phyloP scores from a whole-genome alignment of 2,888 invertebrate species.

The Trichopria drosophilae region DNA sequence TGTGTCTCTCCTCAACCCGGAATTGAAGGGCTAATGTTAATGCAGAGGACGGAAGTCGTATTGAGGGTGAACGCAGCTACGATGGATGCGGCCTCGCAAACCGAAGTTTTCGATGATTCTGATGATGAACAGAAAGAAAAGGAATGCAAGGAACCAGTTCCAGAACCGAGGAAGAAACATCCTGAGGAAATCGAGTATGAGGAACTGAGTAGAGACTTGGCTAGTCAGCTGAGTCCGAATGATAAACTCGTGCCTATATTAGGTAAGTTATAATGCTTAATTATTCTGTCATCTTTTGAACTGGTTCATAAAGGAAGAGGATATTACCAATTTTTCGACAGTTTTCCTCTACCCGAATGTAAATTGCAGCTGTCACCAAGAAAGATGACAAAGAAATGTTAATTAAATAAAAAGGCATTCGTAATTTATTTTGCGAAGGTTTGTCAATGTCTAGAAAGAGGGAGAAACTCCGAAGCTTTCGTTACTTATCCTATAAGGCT shows the following conservation, averaged over 20 bases:
- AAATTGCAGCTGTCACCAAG: too few relatives aligned
- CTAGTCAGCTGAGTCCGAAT: slow-evolving; percentile 65
- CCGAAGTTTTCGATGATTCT: slow-evolving; percentile 57
- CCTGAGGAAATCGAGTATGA: slow-evolving; percentile 82
- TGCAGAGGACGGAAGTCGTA: slow-evolving; percentile 68
- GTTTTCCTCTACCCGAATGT: too few relatives aligned
- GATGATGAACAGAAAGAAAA: slow-evolving; percentile 29
- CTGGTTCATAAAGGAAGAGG: not conserved
- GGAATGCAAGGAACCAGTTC: slow-evolving; percentile 45
- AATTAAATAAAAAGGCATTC: too few relatives aligned
- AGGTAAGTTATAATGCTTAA: slow-evolving; percentile 43
- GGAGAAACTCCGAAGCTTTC: too few relatives aligned
- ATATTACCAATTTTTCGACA: slow-evolving; percentile 5
- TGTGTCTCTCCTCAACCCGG: slow-evolving; percentile 54
- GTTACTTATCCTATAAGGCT: slow-evolving; percentile 16
- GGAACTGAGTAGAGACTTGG: slow-evolving; percentile 67
- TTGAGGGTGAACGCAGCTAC: slow-evolving; percentile 66
- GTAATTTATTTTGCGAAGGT: too few relatives aligned
- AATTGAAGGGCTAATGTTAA: slow-evolving; percentile 62
- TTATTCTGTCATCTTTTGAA: not conserved
- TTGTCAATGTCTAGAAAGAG: too few relatives aligned
- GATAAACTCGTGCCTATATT: slow-evolving; percentile 71
- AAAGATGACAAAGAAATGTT: too few relatives aligned
- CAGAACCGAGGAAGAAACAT: slow-evolving; percentile 63
- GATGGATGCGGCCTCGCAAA: slow-evolving; percentile 66